Evolutionary conservation across 2,888 invertebrate species (phyloP), one percentile per base, ranked within the genome.

Genomic region (Coelopa pilipes): DNA sequence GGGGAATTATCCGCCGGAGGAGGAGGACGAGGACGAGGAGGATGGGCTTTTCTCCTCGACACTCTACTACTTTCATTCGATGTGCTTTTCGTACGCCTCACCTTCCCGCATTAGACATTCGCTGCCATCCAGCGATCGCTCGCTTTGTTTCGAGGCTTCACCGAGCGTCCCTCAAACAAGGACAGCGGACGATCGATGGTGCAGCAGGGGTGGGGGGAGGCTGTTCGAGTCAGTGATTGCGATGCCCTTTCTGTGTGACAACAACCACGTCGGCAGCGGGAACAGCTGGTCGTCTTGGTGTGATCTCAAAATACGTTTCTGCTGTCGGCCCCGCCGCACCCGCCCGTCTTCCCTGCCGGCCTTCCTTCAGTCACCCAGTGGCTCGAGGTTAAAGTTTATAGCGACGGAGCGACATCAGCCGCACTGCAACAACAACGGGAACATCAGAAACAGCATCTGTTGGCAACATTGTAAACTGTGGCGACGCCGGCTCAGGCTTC

Each of bases 281-380:
- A 46, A n/a, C 17, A 12, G 19, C n/a, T 15, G 34, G 34, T 34
- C 7, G 34, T 7, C 34, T 70, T 59, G 46, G 59, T 21, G 13
- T 60, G 70, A 70, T 60, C 70, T 59, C 60, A 70, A 70, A 70
- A 59, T 70, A 60, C 70, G 70, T 70, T 70, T 59, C 47, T 60
- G 59, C 59, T 60, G 60, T 59, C 46, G 69, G 5, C 53, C 3
- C 13, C 34, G 34, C 34, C 7, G 4, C 2, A 34, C 34, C 34
- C 34, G 34, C 34, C n/a, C 34, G 62, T 13, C 15, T 19, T 62
- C n/a, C 1, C 12, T 45, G 11, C 13, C 24, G 63, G 5, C 17
- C 15, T 53, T 53, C n/a, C 10, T 53, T 53, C 53, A 34, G 10
- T 53, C 53, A 7, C n/a, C 53, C n/a, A 53, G 15, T 53, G 4